These are phyloP conservation scores for Eupithecia inturbata DNA, from an alignment of 2,888 invertebrate species.

Conservation along the genomic window DNA sequence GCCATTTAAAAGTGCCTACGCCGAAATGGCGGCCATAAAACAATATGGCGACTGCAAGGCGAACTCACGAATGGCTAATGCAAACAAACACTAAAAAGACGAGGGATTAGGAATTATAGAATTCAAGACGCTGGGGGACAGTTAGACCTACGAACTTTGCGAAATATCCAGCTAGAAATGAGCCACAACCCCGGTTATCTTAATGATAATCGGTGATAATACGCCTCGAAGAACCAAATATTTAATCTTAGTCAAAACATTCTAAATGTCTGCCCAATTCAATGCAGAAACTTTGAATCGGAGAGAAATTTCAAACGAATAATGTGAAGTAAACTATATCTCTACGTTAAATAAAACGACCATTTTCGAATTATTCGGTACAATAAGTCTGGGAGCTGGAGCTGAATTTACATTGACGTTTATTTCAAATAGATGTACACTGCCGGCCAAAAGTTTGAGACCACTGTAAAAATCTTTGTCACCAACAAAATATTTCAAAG, in stretches of 20 bases:
- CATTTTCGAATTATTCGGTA: not conserved
- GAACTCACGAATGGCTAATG: slow-evolving; percentile 22
- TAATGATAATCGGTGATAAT: not conserved
- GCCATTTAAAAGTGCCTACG: slow-evolving; percentile 27
- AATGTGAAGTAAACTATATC: not conserved
- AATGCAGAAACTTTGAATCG: not conserved
- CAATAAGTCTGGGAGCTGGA: not conserved
- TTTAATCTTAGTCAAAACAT: not conserved
- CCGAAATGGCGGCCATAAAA: slow-evolving; percentile 29
- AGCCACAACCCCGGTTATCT: not conserved
- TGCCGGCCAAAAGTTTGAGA: no score
- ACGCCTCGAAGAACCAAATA: not conserved
- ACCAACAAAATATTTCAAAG: no score
- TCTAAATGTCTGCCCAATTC: no score
- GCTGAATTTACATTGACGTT: not conserved
- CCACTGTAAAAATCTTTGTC: no score
- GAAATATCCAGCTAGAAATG: slow-evolving; percentile 7
- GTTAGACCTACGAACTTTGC: not conserved
- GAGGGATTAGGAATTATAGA: not conserved
- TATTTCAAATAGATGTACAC: no score
- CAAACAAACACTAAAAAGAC: not conserved
- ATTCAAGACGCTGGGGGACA: not conserved
- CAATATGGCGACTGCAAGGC: slow-evolving; percentile 28
- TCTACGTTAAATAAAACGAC: not conserved
- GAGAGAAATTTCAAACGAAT: not conserved